phyloP scores from a whole-genome alignment of 2,888 invertebrate genomes.

The Cepaea hortensis region DNA sequence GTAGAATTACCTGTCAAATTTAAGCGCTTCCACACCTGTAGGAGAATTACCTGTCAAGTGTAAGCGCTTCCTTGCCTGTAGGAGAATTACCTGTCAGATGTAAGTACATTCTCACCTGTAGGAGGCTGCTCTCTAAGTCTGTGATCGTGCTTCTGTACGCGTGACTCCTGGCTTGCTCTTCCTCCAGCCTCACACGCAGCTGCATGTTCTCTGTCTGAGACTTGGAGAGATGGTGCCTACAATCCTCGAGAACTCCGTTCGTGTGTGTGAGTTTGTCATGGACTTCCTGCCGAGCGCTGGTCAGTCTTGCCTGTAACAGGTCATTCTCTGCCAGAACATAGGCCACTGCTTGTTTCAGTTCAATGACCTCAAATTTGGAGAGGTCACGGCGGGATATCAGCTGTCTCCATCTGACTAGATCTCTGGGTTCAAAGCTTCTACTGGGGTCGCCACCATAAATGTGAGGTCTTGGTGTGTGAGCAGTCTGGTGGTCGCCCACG shows the following conservation, averaged over 20 bases:
- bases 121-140: constrained; percentile 61
- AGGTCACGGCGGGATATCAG: constrained; percentile 58
- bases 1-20: no score
- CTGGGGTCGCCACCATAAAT: constrained; percentile 62
- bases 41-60: no score
- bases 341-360: constrained; percentile 70
- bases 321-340: constrained; percentile 69
- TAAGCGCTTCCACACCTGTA: no score
- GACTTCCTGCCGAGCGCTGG: constrained; percentile 67
- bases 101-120: constrained; percentile 36
- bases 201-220: constrained; percentile 70
- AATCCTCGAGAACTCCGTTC: constrained; percentile 68
- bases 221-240: constrained; percentile 64
- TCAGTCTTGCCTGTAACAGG: constrained; percentile 67
- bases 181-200: constrained; percentile 60
- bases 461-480: constrained; percentile 65
- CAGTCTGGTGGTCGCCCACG: constrained; percentile 63
- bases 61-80: background rate
- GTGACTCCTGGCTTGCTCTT: constrained; percentile 62
- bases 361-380: constrained; percentile 63
- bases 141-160: constrained; percentile 57
- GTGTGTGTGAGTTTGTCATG: constrained; percentile 67
- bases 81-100: background rate
- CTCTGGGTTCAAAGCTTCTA: constrained; percentile 59
- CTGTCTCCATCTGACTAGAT: constrained; percentile 63